These are phyloP conservation scores for Ceratina japonica DNA, from an alignment of 1,140 invertebrate genomes.

Conservation along the genomic window DNA sequence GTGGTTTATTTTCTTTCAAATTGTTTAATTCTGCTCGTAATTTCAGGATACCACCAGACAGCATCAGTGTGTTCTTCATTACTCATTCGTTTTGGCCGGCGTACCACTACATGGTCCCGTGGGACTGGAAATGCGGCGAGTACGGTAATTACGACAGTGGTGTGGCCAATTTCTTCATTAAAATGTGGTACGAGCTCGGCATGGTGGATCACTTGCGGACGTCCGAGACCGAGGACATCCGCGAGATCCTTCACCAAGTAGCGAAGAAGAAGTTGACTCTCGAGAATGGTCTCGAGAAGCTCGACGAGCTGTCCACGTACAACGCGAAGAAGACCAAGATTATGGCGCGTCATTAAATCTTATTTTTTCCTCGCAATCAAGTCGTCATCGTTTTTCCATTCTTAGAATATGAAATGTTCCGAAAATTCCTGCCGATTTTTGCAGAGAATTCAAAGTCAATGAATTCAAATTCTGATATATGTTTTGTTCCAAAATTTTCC, in stretches of 20 bases:
- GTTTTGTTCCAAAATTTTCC: no score
- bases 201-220: conserved; percentile 83
- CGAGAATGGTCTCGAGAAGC: conserved; percentile 47
- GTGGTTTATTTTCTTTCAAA: no score
- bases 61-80: conserved; percentile 86
- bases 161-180: conserved; percentile 83
- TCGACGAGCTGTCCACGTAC: conserved; percentile 61
- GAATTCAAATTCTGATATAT: no score
- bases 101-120: conserved; percentile 88
- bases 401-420: no score
- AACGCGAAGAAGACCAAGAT: conserved; percentile 59
- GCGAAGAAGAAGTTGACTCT: conserved; percentile 62
- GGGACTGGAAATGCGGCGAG: conserved; percentile 89
- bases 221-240: conserved; percentile 81
- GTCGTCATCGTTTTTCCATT: no score
- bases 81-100: conserved; percentile 87
- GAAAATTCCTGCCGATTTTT: no score
- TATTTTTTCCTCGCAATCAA: no score
- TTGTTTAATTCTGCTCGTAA: conserved; percentile 2
- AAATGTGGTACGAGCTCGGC: conserved; percentile 84
- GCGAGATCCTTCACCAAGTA: conserved; percentile 80
- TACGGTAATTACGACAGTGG: conserved; percentile 86
- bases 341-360: conserved; percentile 56
- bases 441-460: no score
- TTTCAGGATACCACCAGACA: conserved; percentile 84